Base-by-base conservation (phyloP, 2,113 vertebrate genomes). In the Benitochromis conjunctus region DNA sequence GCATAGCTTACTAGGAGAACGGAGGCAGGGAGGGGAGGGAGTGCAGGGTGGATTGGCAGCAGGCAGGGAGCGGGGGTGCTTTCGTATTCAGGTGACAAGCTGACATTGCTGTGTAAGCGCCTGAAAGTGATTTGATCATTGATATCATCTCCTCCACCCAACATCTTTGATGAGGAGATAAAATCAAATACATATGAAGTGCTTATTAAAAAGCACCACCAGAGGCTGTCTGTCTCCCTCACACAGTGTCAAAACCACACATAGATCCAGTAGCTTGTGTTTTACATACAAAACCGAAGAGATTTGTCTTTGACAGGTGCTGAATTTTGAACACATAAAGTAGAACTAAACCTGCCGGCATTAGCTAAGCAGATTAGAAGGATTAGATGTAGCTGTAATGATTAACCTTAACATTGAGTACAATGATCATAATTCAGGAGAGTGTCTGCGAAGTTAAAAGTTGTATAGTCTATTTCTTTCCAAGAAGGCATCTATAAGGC, bases 1-100 rank as follows among this genome's bases (percentile, higher is more conserved):
- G 97, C 97, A 98, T 97, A 97, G 97, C 96, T 97, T 77, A 86
- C 88, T 84, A 69, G 86, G 88, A 71, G 78, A 51, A 69, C 7
- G 12, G 80, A 78, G 85, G 77, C 57, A 58, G 62, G 84, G 34
- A 21, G 12, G 10, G 19, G 62, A 12, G 16, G 58, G 78, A 7
- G 62, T 55, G 57, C 26, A 2, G 51, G 56, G 24, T 43, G 55
- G 21, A 31, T 82, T 81, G 78, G 82, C 71, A 62, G 85, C 82
- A 80, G 81, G 76, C 84, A 58, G 43, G 79, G n/a, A 24, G 38
- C 2, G n/a, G 86, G 86, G 71, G 51, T 86, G 85, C 88, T 91
- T 92, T 91, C 1, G 84, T 93, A 92, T 92, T 90, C 89, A 90
- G 90, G 89, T 90, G 92, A 92, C 6, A 82, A 87, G 86, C 83